Evolutionary conservation across 2,888 invertebrate species (phyloP).

Genomic region (Torymus tubicola): DNA sequence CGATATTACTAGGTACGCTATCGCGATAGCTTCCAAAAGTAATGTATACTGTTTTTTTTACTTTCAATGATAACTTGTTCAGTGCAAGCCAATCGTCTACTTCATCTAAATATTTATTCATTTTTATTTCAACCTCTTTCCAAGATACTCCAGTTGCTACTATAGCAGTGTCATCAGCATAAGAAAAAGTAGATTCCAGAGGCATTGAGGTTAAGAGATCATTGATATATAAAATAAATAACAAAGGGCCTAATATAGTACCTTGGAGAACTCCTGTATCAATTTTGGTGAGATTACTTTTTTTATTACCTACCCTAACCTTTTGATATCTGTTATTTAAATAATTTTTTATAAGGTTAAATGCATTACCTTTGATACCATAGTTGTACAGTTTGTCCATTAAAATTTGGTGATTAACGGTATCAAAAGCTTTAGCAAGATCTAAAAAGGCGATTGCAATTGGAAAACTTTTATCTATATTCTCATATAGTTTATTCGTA

Average conservation of each 20-base stretch:
- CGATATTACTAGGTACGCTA: neutral
- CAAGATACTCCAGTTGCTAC: constrained; percentile 10
- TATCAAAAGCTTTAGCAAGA: constrained; percentile 28
- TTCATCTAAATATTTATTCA: constrained; percentile 14
- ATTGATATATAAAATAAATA: constrained; percentile 21
- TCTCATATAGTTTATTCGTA: too few relatives aligned
- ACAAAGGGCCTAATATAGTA: constrained; percentile 11
- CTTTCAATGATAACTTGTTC: constrained; percentile 10
- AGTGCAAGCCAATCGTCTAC: constrained; percentile 11
- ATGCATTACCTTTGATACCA: neutral
- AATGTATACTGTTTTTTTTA: constrained; percentile 16
- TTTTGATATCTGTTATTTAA: neutral
- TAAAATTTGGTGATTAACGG: constrained; percentile 40
- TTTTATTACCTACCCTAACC: neutral
- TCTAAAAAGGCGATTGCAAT: neutral
- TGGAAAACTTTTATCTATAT: too few relatives aligned
- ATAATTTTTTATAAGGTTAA: neutral
- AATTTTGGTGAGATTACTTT: neutral
- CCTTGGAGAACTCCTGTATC: constrained; percentile 22
- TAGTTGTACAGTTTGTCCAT: constrained; percentile 26
- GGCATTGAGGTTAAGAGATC: neutral
- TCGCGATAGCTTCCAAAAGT: constrained; percentile 3
- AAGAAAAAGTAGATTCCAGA: neutral
- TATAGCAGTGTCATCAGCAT: constrained; percentile 48
- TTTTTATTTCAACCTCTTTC: constrained; percentile 1